phyloP scores from a whole-genome alignment of 2,888 invertebrate genomes.

The Choreutis nemorana region DNA sequence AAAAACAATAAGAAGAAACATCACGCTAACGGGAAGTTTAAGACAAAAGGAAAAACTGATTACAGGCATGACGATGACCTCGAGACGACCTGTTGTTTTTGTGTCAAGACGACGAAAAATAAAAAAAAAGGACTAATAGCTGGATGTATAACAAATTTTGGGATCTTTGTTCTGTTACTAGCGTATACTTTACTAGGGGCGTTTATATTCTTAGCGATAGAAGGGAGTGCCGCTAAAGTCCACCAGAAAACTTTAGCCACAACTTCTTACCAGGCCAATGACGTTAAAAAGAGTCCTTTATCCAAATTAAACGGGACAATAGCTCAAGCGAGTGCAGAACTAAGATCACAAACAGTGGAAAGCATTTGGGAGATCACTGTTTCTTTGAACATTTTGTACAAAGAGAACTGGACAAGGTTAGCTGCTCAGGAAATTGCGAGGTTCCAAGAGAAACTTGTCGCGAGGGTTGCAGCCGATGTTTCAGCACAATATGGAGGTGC shows the following conservation, averaged over 20 bases:
- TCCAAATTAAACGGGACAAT: conserved; percentile 44
- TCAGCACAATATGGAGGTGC: conserved; percentile 61
- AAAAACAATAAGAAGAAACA: conserved; percentile 51
- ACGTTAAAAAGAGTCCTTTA: conserved; percentile 33
- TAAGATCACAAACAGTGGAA: conserved; percentile 75
- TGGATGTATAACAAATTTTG: conserved; percentile 80
- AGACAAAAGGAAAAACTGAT: conserved; percentile 48
- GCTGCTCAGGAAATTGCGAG: conserved; percentile 74
- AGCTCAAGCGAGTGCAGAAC: conserved; percentile 49
- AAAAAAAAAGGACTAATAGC: conserved; percentile 62
- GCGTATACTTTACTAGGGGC: conserved; percentile 79
- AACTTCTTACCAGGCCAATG: conserved; percentile 51
- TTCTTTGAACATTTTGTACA: conserved; percentile 84
- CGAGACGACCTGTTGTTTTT: conserved; percentile 54
- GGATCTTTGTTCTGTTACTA: conserved; percentile 81
- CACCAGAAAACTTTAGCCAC: conserved; percentile 59
- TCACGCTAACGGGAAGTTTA: conserved; percentile 50
- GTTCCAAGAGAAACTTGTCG: conserved; percentile 84
- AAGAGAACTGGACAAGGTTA: conserved; percentile 87
- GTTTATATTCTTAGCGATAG: conserved; percentile 85
- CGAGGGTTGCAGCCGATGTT: conserved; percentile 80
- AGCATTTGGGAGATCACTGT: conserved; percentile 93
- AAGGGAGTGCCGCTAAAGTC: conserved; percentile 69
- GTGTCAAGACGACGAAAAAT: conserved; percentile 54
- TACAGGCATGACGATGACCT: conserved; percentile 44